Percentiles rank a stretch among this genome's conserved stretches.
Conservation (phyloP, 2,797 vertebrate species). For the Lerista edwardsae region DNA sequence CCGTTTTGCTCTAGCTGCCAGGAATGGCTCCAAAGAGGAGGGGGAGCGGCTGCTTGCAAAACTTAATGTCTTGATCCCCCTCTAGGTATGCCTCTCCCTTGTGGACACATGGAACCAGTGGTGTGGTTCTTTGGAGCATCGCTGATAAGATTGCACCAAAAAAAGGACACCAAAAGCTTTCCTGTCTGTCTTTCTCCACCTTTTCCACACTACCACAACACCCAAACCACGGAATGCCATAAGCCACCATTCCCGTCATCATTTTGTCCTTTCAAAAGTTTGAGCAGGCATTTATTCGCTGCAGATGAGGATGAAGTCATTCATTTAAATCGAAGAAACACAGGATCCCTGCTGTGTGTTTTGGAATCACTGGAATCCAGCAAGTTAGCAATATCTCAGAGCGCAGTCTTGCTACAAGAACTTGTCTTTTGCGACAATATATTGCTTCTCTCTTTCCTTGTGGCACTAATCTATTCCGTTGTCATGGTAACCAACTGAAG, state of each 20-base stretch:
- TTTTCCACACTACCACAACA: not conserved
- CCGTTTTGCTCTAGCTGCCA: no score
- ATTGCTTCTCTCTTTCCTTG: conserved; percentile 44
- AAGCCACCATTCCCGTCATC: accelerated
- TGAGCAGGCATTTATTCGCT: not conserved
- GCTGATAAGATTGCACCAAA: not conserved
- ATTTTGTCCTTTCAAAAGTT: not conserved
- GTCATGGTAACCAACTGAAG: conserved; percentile 31
- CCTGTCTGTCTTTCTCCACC: not conserved
- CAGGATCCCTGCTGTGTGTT: conserved; percentile 9
- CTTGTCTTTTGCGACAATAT: conserved; percentile 43
- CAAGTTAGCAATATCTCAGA: conserved; percentile 33
- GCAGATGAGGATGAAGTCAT: not conserved
- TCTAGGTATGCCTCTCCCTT: no score
- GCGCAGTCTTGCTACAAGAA: conserved; percentile 14
- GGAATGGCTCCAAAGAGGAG: no score
- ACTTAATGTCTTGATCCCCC: no score
- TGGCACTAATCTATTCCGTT: not conserved
- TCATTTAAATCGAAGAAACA: conserved; percentile 20
- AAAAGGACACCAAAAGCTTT: not conserved
- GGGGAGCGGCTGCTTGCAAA: no score
- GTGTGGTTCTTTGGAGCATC: not conserved
- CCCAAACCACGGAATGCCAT: not conserved
- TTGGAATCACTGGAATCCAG: conserved; percentile 23
- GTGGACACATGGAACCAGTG: not conserved